A percentile compares a stretch with the other conserved stretches of the same genome.
phyloP scores from a whole-genome alignment of 2,888 invertebrate species.

The Sarcophaga carnaria region DNA sequence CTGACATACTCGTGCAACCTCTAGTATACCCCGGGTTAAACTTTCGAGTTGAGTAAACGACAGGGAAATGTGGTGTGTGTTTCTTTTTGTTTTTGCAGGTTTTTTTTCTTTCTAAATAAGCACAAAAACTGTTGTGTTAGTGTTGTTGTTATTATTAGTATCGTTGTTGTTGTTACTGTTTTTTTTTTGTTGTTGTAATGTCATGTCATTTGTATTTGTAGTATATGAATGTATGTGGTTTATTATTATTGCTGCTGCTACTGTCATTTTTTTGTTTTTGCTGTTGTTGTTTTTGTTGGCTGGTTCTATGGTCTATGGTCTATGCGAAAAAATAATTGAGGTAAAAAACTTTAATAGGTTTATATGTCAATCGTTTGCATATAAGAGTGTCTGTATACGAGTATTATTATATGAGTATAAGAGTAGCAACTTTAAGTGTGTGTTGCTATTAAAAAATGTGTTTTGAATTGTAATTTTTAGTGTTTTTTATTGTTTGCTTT shows the following conservation, averaged over 20 bases:
- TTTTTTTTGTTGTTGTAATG: slow-evolving; percentile 33
- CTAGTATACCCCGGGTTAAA: slow-evolving; percentile 20
- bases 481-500: slow-evolving; percentile 27
- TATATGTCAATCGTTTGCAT: slow-evolving; percentile 60
- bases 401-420: slow-evolving; percentile 1
- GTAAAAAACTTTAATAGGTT: slow-evolving; percentile 64
- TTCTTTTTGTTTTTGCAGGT: no score
- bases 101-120: slow-evolving; percentile 43
- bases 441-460: slow-evolving; percentile 41
- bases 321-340: slow-evolving; percentile 60
- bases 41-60: slow-evolving; percentile 49
- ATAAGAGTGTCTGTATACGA: not conserved
- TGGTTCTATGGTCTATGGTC: slow-evolving; percentile 27
- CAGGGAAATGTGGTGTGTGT: slow-evolving; percentile 29
- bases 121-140: slow-evolving; percentile 41
- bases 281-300: slow-evolving; percentile 11
- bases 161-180: not conserved
- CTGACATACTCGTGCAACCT: not conserved
- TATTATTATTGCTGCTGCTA: slow-evolving; percentile 2
- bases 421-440: not conserved
- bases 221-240: slow-evolving; percentile 3
- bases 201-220: slow-evolving; percentile 21
- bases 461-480: slow-evolving; percentile 46
- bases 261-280: not conserved
- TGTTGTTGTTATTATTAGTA: not conserved